Percentiles rank a stretch among this genome's conserved stretches.
Conservation (phyloP, 2,113 vertebrate genomes). For the Pygoscelis adeliae region DNA sequence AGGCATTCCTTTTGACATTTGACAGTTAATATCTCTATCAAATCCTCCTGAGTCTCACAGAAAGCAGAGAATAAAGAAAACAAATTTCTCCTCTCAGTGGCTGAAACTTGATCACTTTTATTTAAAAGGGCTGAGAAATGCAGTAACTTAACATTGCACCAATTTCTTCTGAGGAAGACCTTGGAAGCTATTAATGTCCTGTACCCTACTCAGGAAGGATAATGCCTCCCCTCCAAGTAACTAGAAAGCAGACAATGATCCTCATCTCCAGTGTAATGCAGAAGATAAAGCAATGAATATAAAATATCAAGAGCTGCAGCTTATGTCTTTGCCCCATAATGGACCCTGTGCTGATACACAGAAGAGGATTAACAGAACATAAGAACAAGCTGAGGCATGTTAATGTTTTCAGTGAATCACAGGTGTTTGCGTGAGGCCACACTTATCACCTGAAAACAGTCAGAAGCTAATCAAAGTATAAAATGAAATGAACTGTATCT, state of each 20-base stretch:
- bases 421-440: not conserved
- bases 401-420: not conserved
- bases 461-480: not conserved
- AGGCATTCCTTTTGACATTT: slow-evolving; percentile 33
- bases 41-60: slow-evolving; percentile 17
- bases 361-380: not conserved
- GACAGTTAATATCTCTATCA: slow-evolving; percentile 29
- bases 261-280: not conserved
- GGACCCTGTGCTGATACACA: not conserved
- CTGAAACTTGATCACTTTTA: not conserved
- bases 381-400: not conserved
- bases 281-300: not conserved
- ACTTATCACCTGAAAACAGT: not conserved
- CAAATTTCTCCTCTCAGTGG: not conserved
- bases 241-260: not conserved
- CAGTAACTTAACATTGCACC: not conserved
- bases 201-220: not conserved
- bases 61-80: not conserved
- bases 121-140: not conserved
- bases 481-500: not conserved
- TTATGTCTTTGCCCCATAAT: not conserved
- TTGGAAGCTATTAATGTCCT: not conserved
- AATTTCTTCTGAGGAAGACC: not conserved
- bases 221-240: not conserved
- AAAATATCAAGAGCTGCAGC: not conserved